phyloP scores from a whole-genome alignment of 2,888 invertebrate species.

The Creontiades dilutus region DNA sequence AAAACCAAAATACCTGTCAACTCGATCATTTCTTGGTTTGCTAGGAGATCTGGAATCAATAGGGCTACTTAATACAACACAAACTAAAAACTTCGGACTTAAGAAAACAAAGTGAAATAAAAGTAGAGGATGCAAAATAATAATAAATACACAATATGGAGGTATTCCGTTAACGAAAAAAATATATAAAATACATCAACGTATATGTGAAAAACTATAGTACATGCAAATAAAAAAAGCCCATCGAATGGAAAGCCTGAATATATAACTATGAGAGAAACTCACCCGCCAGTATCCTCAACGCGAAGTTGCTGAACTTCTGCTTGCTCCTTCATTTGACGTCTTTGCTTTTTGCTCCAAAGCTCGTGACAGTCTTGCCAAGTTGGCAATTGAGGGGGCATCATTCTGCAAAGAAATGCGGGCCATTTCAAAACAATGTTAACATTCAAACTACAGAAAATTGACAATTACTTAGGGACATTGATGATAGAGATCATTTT shows the following conservation, averaged over 20 bases:
- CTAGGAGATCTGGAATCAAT: conserved; percentile 73
- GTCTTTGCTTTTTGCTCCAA: conserved; percentile 97
- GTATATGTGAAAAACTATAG: neutral
- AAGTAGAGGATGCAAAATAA: neutral
- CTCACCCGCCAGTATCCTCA: conserved; percentile 73
- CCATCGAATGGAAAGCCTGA: neutral
- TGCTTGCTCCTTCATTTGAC: conserved; percentile 87
- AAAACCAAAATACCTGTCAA: conserved; percentile 74
- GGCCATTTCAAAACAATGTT: neutral
- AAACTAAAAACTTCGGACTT: neutral
- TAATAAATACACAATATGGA: neutral
- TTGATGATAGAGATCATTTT: no score
- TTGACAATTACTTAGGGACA: no score
- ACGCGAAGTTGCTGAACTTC: conserved; percentile 79
- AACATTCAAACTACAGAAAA: neutral
- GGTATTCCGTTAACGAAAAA: neutral
- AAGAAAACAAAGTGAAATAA: neutral
- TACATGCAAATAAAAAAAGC: neutral
- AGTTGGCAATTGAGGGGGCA: conserved; percentile 90
- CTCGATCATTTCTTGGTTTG: conserved; percentile 73
- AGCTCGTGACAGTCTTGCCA: conserved; percentile 99
- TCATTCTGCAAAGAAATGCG: conserved; percentile 82
- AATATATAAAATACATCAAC: neutral
- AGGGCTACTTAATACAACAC: conserved; percentile 31
- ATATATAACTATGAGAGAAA: neutral